Conservation (phyloP, 2,113 vertebrate genomes). For the Mobula birostris region DNA sequence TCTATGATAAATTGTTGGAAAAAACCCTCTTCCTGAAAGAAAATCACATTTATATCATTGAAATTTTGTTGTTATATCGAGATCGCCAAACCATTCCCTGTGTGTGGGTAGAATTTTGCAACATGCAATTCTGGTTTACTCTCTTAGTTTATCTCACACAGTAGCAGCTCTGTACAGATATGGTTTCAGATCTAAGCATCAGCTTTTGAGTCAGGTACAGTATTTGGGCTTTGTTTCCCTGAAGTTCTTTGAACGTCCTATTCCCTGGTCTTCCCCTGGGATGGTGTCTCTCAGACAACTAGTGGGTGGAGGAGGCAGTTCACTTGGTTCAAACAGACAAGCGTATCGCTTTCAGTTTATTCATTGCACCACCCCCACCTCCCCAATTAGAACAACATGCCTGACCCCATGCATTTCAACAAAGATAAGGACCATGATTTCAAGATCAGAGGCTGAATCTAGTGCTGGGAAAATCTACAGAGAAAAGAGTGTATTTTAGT, state of each 20-base stretch:
- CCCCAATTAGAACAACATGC: conserved; percentile 50
- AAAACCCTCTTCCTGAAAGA: background rate
- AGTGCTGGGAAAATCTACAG: conserved; percentile 8
- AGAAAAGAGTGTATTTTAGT: background rate
- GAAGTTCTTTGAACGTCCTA: conserved; percentile 62
- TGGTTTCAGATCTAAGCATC: conserved; percentile 49
- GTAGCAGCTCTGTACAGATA: conserved; percentile 48
- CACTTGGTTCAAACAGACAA: conserved; percentile 69
- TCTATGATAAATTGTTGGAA: background rate
- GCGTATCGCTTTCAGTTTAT: conserved; percentile 61
- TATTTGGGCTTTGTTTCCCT: conserved; percentile 68
- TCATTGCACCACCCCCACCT: conserved; percentile 42
- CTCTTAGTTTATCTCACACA: conserved; percentile 42
- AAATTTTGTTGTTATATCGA: background rate
- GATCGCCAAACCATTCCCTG: background rate
- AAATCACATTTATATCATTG: background rate
- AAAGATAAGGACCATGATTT: conserved; percentile 31
- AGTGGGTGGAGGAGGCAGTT: conserved; percentile 70
- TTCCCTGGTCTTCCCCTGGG: conserved; percentile 64
- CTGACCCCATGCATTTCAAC: conserved; percentile 49
- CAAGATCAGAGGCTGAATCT: background rate
- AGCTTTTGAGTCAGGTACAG: conserved; percentile 58
- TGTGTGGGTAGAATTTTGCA: background rate
- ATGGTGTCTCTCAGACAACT: conserved; percentile 65
- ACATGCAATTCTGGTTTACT: conserved; percentile 34